A percentile compares a stretch with the other conserved stretches of the same genome.
These are phyloP conservation scores for Zhengitettix transpicula DNA, from an alignment of 2,888 invertebrate genomes.

Conservation along the genomic window DNA sequence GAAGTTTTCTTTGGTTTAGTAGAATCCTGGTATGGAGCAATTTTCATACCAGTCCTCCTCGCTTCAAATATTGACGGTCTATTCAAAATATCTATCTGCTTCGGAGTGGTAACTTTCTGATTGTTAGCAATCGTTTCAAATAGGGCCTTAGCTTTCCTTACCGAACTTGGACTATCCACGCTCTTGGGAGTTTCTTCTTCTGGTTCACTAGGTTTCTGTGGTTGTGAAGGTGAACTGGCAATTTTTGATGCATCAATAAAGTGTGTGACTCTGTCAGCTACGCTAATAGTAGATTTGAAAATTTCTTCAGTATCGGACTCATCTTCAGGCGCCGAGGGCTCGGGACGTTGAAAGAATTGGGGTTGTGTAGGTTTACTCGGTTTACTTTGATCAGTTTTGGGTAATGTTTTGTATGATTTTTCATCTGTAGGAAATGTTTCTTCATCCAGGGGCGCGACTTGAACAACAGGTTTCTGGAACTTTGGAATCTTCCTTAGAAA, in stretches of 20 bases:
- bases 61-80: constrained; percentile 33
- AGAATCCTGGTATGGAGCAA: constrained; percentile 3
- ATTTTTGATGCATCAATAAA: constrained; percentile 25
- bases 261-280: constrained; percentile 38
- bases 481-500: not conserved
- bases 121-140: constrained; percentile 44
- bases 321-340: constrained; percentile 3
- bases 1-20: not conserved
- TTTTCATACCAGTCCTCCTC: constrained; percentile 14
- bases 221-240: constrained; percentile 3
- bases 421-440: constrained; percentile 2
- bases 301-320: constrained; percentile 11
- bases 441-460: constrained; percentile 10
- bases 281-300: constrained; percentile 23
- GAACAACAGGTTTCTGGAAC: constrained; percentile 9
- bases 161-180: constrained; percentile 27
- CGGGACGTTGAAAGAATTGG: not conserved
- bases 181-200: not conserved
- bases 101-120: constrained; percentile 6
- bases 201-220: constrained; percentile 2
- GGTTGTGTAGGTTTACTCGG: not conserved
- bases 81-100: constrained; percentile 28
- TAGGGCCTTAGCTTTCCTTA: constrained; percentile 49
- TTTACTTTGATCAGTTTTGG: not conserved
- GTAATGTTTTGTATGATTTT: not conserved